Evolutionary conservation across 1,140 invertebrate genomes (phyloP).

Genomic region (Magallana angulata): DNA sequence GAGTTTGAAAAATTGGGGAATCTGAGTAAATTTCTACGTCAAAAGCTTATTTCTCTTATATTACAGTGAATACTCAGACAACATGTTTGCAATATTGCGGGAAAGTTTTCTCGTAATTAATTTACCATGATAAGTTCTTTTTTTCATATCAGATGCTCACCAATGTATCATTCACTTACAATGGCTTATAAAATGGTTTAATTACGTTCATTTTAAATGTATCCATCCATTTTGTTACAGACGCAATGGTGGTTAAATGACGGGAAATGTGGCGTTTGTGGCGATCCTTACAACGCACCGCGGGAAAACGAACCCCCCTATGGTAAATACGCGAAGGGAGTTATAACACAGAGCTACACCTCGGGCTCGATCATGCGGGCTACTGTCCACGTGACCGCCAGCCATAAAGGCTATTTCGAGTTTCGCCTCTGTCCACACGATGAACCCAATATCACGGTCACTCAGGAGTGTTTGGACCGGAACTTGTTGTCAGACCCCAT

Average conservation of each 20-base stretch:
- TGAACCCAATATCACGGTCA: constrained; percentile 43
- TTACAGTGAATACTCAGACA: no score
- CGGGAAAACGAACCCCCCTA: constrained; percentile 90
- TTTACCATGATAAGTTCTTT: no score
- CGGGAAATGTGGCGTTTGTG: constrained; percentile 93
- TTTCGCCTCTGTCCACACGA: constrained; percentile 75
- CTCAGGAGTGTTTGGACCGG: constrained; percentile 60
- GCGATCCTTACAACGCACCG: constrained; percentile 90
- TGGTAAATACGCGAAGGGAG: constrained; percentile 64
- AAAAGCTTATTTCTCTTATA: no score
- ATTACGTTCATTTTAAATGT: no score
- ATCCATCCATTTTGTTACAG: constrained; percentile 44
- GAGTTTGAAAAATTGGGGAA: no score
- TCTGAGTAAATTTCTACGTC: no score
- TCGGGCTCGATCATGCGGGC: constrained; percentile 70
- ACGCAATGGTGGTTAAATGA: constrained; percentile 79
- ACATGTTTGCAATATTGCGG: no score
- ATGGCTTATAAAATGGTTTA: no score
- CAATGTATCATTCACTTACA: no score
- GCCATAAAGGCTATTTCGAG: constrained; percentile 62
- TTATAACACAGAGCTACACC: constrained; percentile 51
- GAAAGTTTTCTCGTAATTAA: no score
- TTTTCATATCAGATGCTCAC: no score
- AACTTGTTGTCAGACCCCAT: constrained; percentile 75
- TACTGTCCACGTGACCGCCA: constrained; percentile 58